These are phyloP conservation scores for Lepidochitona cinerea DNA, from an alignment of 2,888 invertebrate species.

Conservation along the genomic window DNA sequence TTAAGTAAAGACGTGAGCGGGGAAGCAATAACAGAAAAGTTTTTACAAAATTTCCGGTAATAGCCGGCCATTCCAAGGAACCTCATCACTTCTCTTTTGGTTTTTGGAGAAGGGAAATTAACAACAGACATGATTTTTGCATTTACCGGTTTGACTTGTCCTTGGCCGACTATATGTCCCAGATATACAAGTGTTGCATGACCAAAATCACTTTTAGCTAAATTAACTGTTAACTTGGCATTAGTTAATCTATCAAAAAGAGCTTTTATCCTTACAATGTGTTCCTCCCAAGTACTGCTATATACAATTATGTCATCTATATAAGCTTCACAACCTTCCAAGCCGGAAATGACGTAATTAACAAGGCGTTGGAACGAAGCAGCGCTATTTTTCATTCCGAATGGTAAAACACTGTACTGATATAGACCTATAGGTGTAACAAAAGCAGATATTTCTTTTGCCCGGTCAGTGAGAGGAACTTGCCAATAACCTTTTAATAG, in stretches of 20 bases:
- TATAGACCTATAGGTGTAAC: conserved; percentile 6
- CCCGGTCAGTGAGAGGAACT: conserved; percentile 33
- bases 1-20: conserved; percentile 19
- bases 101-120: conserved; percentile 22
- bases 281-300: conserved; percentile 12
- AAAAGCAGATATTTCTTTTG: conserved; percentile 37
- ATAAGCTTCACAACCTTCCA: conserved; percentile 18
- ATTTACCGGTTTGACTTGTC: conserved; percentile 26
- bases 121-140: conserved; percentile 23
- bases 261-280: conserved; percentile 11
- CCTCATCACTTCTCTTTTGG: conserved; percentile 25
- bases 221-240: background rate
- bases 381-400: conserved; percentile 36
- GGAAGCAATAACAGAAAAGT: conserved; percentile 23
- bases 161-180: conserved; percentile 38
- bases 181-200: conserved; percentile 20
- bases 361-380: conserved; percentile 35
- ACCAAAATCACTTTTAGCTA: no score
- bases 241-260: conserved; percentile 9
- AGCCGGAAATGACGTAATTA: conserved; percentile 13
- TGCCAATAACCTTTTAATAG: conserved; percentile 1
- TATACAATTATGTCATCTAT: conserved; percentile 30
- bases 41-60: conserved; percentile 30
- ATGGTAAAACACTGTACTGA: conserved; percentile 37
- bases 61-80: conserved; percentile 30